Evolutionary conservation across 1,140 invertebrate genomes (phyloP), one percentile per base, ranked within the genome.

Genomic region (Drosophila micromelanica): DNA sequence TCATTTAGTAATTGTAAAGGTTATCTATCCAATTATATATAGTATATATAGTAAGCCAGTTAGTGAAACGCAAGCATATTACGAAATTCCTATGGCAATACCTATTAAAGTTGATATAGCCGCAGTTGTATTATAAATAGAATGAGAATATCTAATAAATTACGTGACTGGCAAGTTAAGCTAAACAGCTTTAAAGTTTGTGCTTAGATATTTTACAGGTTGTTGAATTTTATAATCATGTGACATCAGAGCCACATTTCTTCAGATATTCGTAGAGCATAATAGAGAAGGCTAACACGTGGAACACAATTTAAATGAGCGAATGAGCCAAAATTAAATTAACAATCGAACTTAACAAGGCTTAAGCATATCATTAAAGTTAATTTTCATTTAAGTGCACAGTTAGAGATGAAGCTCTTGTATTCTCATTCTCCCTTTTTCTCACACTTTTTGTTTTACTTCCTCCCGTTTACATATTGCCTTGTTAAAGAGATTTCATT

Each of bases 151-250:
- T 38, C n/a, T 51, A 65, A 65, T 49, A 23, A 43, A 27, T n/a
- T 65, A 67, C 69, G 69, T 72, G 69, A 72, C 69, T 72, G 52
- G 45, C 11, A 38, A 45, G 12, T 37, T 68, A 43, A 61, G 5
- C 15, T 30, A 27, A 35, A 23, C 37, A 12, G 43, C 63, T 62
- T 17, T 32, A 8, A 38, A 20, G 12, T 38, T 46, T 32, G 11
- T 8, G 7, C 5, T 43, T 32, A 12, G 9, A 15, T 17, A n/a
- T 59, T 32, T 59, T 32, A 35, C 42, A 46, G 30, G 12, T 35
- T 49, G 15, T 45, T 48, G n/a, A 13, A 42, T 55, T 35, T 35
- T 15, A 60, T 46, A 60, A 46, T 60, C n/a, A 35, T 46, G 40
- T 60, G 57, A 60, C 43, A 60, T 60, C 57, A 60, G 40, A 40